Conservation (phyloP, 2,888 invertebrate species). For the Agonopterix arenella region DNA sequence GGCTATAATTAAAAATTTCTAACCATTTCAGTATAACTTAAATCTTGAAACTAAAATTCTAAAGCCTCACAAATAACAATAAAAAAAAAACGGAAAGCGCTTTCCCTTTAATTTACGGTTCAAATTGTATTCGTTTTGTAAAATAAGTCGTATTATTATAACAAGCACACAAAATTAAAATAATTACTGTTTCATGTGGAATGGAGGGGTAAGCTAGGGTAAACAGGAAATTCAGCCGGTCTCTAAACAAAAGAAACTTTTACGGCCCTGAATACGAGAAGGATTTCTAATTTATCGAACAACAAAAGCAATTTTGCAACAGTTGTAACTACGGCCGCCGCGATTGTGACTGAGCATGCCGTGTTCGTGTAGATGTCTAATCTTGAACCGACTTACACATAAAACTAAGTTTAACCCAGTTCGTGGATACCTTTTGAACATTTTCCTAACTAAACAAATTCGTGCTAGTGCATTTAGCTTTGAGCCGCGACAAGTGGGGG, state of each 20-base stretch:
- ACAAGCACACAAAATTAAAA: constrained; percentile 11
- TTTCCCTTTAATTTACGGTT: neutral
- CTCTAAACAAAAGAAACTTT: constrained; percentile 31
- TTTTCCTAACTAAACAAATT: neutral
- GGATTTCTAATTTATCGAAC: constrained; percentile 49
- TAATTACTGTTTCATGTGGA: constrained; percentile 15
- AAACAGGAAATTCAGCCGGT: constrained; percentile 29
- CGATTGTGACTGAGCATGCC: constrained; percentile 22
- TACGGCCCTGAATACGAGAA: constrained; percentile 29
- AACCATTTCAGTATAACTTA: too few species aligned
- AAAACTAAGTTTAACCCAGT: constrained; percentile 51
- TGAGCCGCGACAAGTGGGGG: too few species aligned
- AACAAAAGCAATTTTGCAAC: constrained; percentile 58
- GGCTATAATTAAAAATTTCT: too few species aligned
- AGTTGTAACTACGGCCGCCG: constrained; percentile 30
- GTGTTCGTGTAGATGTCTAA: constrained; percentile 49
- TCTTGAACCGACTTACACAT: constrained; percentile 41
- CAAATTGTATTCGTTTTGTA: neutral
- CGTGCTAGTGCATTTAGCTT: too few species aligned
- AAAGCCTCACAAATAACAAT: too few species aligned
- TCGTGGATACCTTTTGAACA: constrained; percentile 24
- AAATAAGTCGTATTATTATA: neutral
- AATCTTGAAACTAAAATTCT: too few species aligned
- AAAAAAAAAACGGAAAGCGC: neutral
- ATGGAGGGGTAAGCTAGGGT: constrained; percentile 16